These are phyloP conservation scores for Euthynnus affinis DNA, from an alignment of 2,797 vertebrate species.

Conservation along the genomic window DNA sequence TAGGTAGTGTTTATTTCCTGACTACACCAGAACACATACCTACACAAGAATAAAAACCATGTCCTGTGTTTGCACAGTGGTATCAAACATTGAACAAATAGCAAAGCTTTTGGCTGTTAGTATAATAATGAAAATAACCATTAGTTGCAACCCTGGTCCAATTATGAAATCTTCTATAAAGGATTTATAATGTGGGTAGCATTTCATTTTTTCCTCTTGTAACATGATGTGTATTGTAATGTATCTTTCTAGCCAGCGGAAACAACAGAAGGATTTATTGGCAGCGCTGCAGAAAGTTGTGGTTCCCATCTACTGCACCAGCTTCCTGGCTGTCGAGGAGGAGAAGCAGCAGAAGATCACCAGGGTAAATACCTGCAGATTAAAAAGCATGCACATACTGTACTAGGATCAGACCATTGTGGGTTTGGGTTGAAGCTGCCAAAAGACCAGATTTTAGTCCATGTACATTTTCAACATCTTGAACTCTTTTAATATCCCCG, in stretches of 20 bases:
- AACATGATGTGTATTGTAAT: constrained; percentile 10
- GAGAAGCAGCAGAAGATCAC: constrained; percentile 99
- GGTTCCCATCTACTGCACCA: constrained; percentile 98
- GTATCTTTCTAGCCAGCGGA: constrained; percentile 90
- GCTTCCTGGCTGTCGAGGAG: constrained; percentile 97
- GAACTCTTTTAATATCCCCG: background rate
- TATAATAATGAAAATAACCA: background rate
- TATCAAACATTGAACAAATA: background rate
- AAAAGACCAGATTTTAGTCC: background rate
- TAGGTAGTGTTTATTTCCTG: background rate
- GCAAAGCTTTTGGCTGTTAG: background rate
- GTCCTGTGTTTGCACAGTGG: background rate
- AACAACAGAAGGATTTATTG: constrained; percentile 96
- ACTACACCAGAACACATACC: background rate
- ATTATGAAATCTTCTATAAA: background rate
- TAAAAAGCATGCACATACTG: background rate
- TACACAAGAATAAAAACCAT: background rate
- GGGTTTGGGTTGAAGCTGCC: background rate
- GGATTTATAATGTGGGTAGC: background rate
- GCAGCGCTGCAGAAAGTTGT: constrained; percentile 97
- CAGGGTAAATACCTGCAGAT: constrained; percentile 81
- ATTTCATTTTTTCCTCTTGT: background rate
- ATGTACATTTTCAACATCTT: background rate
- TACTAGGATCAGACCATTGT: background rate
- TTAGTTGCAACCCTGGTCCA: background rate